A percentile compares a stretch with the other conserved stretches of the same genome.
These are phyloP conservation scores for Scopus umbretta DNA, from an alignment of 2,113 vertebrate species.

Conservation along the genomic window DNA sequence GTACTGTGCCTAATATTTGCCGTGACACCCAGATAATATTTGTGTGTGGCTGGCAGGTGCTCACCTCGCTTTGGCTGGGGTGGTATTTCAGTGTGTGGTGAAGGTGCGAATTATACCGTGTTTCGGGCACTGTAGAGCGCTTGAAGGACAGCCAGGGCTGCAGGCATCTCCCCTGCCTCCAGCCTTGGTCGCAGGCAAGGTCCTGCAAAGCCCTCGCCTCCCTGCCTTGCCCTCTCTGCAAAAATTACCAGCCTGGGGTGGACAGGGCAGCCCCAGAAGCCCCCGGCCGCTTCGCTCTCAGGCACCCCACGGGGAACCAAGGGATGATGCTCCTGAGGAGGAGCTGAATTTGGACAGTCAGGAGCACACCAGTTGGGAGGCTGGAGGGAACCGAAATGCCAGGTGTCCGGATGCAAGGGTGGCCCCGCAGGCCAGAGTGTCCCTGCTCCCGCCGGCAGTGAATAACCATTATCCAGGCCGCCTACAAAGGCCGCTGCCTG, in stretches of 20 bases:
- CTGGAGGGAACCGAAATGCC: neutral
- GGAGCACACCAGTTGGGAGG: neutral
- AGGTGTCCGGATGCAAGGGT: constrained; percentile 10
- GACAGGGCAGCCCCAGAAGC: neutral
- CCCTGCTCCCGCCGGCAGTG: neutral
- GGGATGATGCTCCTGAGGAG: neutral
- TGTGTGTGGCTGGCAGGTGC: neutral
- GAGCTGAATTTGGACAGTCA: neutral
- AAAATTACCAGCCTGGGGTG: neutral
- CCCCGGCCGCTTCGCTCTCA: rapidly evolving
- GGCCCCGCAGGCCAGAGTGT: rapidly evolving
- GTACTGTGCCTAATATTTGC: constrained; percentile 5
- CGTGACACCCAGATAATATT: neutral
- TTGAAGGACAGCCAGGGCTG: neutral
- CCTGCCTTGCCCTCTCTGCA: neutral
- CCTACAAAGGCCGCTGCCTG: neutral
- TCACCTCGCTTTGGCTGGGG: neutral
- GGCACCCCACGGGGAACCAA: neutral
- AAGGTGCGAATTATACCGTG: neutral
- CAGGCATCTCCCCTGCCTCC: neutral
- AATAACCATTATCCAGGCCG: neutral
- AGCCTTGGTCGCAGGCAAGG: neutral
- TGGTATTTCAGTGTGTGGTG: neutral
- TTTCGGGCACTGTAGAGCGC: neutral
- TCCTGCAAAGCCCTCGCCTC: neutral